These are phyloP conservation scores for Larimichthys crocea DNA, from an alignment of 2,113 vertebrate genomes.

Conservation along the genomic window DNA sequence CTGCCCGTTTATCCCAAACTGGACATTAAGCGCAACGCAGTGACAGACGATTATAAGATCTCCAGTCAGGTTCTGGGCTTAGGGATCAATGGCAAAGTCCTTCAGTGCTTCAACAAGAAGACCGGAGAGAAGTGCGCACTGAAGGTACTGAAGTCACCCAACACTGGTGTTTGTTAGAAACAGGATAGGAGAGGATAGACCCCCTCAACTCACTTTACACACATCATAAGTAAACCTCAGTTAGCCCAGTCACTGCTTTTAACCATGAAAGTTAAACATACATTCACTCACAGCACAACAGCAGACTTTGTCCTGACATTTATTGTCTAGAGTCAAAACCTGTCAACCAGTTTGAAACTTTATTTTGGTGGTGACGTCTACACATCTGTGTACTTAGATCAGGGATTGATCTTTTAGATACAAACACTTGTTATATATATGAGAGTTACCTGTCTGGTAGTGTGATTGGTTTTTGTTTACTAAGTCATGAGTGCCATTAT, in stretches of 20 bases:
- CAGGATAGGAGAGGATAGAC: background rate
- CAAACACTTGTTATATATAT: background rate
- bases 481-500: background rate
- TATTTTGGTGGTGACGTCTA: background rate
- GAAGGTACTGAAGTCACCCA: constrained; percentile 83
- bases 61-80: constrained; percentile 95
- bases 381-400: background rate
- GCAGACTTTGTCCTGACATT: background rate
- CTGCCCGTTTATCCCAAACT: constrained; percentile 82
- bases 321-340: background rate
- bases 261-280: background rate
- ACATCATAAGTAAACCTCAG: too few relatives aligned
- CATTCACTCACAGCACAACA: background rate
- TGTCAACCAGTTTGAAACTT: background rate
- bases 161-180: background rate
- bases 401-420: background rate
- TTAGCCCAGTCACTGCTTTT: background rate
- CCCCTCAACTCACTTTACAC: background rate
- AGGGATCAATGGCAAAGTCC: constrained; percentile 97
- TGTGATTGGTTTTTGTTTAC: background rate
- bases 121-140: constrained; percentile 95
- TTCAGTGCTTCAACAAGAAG: constrained; percentile 92
- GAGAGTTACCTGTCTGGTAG: background rate
- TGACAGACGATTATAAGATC: constrained; percentile 96
- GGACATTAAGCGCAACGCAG: constrained; percentile 94